phyloP scores from a whole-genome alignment of 1,140 invertebrate genomes.

The Ceratoteleas bidentatus region DNA sequence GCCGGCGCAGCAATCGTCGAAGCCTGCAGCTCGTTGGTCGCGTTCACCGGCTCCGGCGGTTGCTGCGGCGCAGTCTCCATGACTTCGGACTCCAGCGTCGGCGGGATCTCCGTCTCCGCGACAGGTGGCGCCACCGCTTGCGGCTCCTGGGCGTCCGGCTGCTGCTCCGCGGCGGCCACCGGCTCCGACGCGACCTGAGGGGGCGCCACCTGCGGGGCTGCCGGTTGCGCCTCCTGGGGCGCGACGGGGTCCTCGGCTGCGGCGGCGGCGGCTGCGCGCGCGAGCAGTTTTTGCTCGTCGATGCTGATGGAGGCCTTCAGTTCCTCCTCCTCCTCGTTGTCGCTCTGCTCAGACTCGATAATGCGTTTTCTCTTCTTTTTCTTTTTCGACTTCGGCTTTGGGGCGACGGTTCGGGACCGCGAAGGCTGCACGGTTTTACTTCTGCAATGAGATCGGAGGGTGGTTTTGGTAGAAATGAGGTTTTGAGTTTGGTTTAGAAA shows the following conservation, averaged over 20 bases:
- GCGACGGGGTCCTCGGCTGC: neutral
- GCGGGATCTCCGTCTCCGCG: no score
- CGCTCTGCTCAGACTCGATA: conserved; percentile 79
- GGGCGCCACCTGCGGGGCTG: neutral
- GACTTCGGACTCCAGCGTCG: no score
- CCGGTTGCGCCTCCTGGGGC: conserved; percentile 16
- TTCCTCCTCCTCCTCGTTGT: conserved; percentile 76
- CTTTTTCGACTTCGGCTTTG: conserved; percentile 79
- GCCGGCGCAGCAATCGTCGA: neutral
- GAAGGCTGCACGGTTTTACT: conserved; percentile 72
- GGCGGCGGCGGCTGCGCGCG: neutral
- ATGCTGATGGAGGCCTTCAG: conserved; percentile 34
- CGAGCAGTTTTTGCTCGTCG: conserved; percentile 27
- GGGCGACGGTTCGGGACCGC: conserved; percentile 69
- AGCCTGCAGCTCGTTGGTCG: conserved; percentile 4
- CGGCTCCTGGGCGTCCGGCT: no score
- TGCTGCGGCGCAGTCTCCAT: neutral
- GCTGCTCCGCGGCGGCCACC: no score
- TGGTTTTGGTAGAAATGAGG: no score
- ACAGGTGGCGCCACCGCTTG: no score
- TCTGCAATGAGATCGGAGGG: conserved; percentile 57
- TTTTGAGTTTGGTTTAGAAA: no score
- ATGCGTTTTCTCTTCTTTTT: conserved; percentile 81
- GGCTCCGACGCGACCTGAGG: neutral
- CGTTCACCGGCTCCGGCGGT: conserved; percentile 6